phyloP scores from a whole-genome alignment of 2,888 invertebrate genomes.

The Bhutanitis thaidina region DNA sequence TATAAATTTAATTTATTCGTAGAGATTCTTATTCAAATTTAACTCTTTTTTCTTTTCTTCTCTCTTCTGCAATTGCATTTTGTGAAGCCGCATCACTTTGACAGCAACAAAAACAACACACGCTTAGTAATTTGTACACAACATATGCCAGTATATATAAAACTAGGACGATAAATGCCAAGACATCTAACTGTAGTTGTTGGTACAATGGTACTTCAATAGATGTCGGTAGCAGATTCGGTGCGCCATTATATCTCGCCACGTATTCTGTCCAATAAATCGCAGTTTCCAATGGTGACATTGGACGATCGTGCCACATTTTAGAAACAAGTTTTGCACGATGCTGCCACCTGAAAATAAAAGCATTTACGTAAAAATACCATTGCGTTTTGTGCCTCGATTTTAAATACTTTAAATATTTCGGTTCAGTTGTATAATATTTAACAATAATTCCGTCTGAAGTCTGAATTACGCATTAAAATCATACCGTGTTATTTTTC shows the following conservation, averaged over 20 bases:
- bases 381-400: too few relatives aligned
- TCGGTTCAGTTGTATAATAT: too few relatives aligned
- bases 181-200: conserved; percentile 63
- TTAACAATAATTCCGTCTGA: too few relatives aligned
- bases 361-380: background rate
- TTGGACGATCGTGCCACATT: conserved; percentile 75
- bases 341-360: conserved; percentile 53
- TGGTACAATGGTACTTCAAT: conserved; percentile 56
- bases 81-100: conserved; percentile 35
- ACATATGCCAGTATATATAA: conserved; percentile 52
- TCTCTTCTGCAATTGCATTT: conserved; percentile 35
- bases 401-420: too few relatives aligned
- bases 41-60: conserved; percentile 57
- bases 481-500: too few relatives aligned
- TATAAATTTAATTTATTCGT: too few relatives aligned
- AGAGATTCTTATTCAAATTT: conserved; percentile 56
- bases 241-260: conserved; percentile 64
- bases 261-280: conserved; percentile 81
- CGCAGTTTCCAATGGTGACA: conserved; percentile 74
- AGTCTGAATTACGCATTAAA: too few relatives aligned
- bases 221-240: conserved; percentile 57
- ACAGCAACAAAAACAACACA: conserved; percentile 59
- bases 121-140: conserved; percentile 52
- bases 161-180: conserved; percentile 57
- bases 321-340: conserved; percentile 65